Conservation (phyloP, 2,113 vertebrate genomes). For the Calonectris borealis region DNA sequence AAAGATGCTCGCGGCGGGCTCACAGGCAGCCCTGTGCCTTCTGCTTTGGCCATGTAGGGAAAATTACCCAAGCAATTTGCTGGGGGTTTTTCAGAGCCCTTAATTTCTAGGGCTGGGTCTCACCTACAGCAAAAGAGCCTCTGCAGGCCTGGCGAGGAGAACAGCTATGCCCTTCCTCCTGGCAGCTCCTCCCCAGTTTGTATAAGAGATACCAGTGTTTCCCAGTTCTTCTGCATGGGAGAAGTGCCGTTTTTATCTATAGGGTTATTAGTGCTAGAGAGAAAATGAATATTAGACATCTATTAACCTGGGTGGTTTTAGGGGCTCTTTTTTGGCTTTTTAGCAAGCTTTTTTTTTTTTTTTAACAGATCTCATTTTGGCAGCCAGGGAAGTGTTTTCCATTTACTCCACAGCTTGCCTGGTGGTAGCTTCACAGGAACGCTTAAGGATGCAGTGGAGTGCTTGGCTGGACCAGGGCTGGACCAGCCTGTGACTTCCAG, state of each 20-base stretch:
- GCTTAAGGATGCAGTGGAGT: background rate
- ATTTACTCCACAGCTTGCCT: background rate
- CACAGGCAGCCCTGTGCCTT: background rate
- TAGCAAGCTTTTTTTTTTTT: background rate
- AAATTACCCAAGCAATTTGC: background rate
- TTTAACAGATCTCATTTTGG: background rate
- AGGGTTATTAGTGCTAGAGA: background rate
- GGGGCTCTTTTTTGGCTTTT: background rate
- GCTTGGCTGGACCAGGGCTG: background rate
- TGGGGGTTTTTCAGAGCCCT: background rate
- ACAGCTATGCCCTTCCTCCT: background rate
- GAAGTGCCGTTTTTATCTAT: background rate
- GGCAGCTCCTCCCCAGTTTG: background rate
- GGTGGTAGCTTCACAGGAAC: background rate
- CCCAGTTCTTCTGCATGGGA: background rate
- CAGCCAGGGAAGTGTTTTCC: background rate
- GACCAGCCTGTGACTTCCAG: background rate
- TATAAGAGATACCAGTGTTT: background rate
- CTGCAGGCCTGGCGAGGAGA: background rate
- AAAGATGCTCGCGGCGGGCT: rapidly evolving
- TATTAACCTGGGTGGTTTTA: background rate
- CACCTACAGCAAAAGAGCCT: background rate
- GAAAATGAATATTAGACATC: background rate
- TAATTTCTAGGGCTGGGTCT: background rate
- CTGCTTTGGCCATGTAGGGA: background rate